A percentile compares a stretch with the other conserved stretches of the same genome.
These are phyloP conservation scores for Patella caerulea DNA, from an alignment of 2,888 invertebrate species.

Conservation along the genomic window DNA sequence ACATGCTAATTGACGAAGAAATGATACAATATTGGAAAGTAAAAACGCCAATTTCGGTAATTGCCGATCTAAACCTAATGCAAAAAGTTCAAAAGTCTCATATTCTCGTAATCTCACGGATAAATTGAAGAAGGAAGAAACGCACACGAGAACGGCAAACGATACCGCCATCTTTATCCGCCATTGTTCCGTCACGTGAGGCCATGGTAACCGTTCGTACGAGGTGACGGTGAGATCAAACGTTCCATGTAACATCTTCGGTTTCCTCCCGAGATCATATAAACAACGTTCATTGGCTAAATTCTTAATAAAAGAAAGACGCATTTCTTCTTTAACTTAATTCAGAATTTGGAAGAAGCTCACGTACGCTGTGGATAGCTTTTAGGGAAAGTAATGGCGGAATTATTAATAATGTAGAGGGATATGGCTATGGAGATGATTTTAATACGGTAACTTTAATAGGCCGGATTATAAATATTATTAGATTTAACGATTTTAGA, in stretches of 20 bases:
- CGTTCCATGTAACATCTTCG: neutral
- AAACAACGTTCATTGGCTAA: constrained; percentile 5
- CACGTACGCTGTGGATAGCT: neutral
- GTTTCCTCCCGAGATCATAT: neutral
- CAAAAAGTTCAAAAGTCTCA: constrained; percentile 29
- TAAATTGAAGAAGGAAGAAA: neutral
- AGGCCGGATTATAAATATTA: constrained; percentile 7
- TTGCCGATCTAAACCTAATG: constrained; percentile 25
- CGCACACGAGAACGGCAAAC: constrained; percentile 22
- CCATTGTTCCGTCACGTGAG: constrained; percentile 30
- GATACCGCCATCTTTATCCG: constrained; percentile 17
- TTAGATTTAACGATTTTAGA: neutral
- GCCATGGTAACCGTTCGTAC: constrained; percentile 21
- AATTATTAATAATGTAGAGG: no score
- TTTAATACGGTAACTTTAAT: constrained; percentile 3
- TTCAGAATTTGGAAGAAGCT: neutral
- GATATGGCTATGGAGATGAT: neutral
- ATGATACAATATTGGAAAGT: constrained; percentile 26
- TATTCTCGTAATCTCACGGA: constrained; percentile 24
- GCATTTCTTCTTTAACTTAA: constrained; percentile 5
- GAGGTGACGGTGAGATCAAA: constrained; percentile 7
- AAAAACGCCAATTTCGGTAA: constrained; percentile 28
- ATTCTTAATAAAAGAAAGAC: constrained; percentile 5
- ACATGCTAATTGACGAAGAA: constrained; percentile 24
- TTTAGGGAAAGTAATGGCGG: neutral